Conservation (phyloP, 1,140 invertebrate genomes). For the Potamilus streckersoni region DNA sequence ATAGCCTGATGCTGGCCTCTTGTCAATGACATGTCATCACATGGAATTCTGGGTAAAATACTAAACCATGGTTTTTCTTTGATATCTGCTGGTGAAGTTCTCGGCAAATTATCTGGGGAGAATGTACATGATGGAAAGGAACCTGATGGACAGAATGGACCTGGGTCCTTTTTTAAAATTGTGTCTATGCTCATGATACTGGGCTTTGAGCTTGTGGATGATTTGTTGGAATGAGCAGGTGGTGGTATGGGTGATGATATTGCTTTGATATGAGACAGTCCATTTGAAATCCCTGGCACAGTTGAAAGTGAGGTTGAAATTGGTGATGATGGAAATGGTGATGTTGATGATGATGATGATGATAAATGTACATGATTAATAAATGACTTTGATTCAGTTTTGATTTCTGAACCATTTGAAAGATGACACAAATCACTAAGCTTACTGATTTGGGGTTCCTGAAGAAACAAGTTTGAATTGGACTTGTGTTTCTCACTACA, state of each 20-base stretch:
- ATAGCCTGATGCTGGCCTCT: conserved; percentile 36
- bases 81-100: conserved; percentile 12
- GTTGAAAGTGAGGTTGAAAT: conserved; percentile 25
- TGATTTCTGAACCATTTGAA: conserved; percentile 18
- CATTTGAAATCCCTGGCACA: too few relatives aligned
- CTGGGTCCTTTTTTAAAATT: conserved; percentile 54
- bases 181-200: conserved; percentile 61
- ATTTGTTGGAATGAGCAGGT: conserved; percentile 38
- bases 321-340: conserved; percentile 7
- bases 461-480: conserved; percentile 40
- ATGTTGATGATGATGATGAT: conserved; percentile 29
- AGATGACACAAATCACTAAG: conserved; percentile 41
- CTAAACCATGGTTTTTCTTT: conserved; percentile 74
- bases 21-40: conserved; percentile 71
- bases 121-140: conserved; percentile 38
- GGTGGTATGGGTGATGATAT: conserved; percentile 20
- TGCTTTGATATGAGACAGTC: background rate
- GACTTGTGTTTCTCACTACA: background rate
- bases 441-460: conserved; percentile 42
- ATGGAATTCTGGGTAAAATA: conserved; percentile 74
- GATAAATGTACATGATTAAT: background rate
- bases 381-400: conserved; percentile 3
- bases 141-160: conserved; percentile 39
- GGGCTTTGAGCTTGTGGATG: conserved; percentile 36
- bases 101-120: conserved; percentile 39